Base-by-base conservation (phyloP, 2,113 vertebrate species). In the Ifrita kowaldi region DNA sequence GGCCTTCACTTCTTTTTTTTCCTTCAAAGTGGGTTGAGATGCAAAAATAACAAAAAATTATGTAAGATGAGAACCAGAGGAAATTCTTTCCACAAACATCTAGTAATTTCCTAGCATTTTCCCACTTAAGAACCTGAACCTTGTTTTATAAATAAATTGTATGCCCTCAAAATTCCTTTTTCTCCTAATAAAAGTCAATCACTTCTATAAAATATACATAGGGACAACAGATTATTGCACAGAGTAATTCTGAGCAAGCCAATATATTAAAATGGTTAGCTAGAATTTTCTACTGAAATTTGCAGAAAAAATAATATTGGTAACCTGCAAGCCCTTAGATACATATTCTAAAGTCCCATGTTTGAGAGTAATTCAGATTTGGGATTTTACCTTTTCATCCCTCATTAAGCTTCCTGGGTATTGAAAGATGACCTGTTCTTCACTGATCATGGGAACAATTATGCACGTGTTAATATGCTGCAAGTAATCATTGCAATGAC, bases 391-490 rank as follows among this genome's bases (percentile, higher is more conserved):
- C 22, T 73, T 84, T 60, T 83, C 32, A 73, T 73, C 57, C 46
- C 22, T 91, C 46, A 44, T 77, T 90, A 78, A 56, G 7, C 41
- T 87, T 69, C 19, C 55, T 39, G 6, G 53, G 5, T 37, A 42
- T 57, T 80, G 39, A 94, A 88, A 85, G 49, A 47, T 59, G 67
- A 85, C 63, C 46, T 83, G 30, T 39, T 89, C 65, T 39, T 49
- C 59, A 44, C 33, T 47, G 35, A 70, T 74, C 46, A 74, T 91
- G 46, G 16, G 67, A 95, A 93, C 55, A 91, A 91, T 83, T 85
- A 80, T 16, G 33, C 33, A 87, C 53, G 28, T 50, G 44, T 50
- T 85, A 93, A 79, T 8, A 3, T 35, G 56, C 39, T 84, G 57
- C 22, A 76, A 93, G 35, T 39, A 90, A 89, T 76, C 57, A 79